Evolutionary conservation across 1,140 invertebrate genomes (phyloP).

Genomic region (Harpegnathos saltator): DNA sequence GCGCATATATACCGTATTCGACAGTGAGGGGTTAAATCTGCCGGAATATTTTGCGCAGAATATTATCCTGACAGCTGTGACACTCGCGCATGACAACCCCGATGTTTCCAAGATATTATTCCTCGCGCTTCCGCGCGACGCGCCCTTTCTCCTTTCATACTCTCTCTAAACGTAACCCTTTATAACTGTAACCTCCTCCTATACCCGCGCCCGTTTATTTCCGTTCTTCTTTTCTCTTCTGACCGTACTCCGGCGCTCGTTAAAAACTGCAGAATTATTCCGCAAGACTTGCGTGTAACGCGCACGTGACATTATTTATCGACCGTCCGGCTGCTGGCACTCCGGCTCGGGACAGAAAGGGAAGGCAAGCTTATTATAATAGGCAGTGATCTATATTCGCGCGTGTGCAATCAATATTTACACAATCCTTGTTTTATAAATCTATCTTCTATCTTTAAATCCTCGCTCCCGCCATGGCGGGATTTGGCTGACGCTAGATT

Average conservation of each 20-base stretch:
- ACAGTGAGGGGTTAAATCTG: conserved; percentile 12
- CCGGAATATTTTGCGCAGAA: conserved; percentile 29
- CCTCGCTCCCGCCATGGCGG: not conserved
- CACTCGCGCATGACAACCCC: conserved; percentile 6
- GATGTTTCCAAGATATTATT: conserved; percentile 45
- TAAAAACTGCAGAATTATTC: conserved; percentile 52
- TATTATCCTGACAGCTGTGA: conserved; percentile 28
- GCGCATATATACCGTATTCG: not conserved
- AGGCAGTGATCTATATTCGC: not conserved
- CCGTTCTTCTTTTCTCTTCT: not conserved
- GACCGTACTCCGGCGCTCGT: not conserved
- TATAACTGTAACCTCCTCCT: too few species aligned
- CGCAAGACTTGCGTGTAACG: conserved; percentile 49
- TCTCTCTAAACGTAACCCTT: not conserved
- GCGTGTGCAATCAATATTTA: conserved; percentile 16
- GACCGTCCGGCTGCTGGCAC: conserved; percentile 6
- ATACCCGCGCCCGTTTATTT: not conserved
- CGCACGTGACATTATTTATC: conserved; percentile 55
- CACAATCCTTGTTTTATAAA: not conserved
- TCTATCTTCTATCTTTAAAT: not conserved
- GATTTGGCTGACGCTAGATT: conserved; percentile 14
- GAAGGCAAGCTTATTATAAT: conserved; percentile 34
- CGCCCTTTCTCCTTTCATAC: not conserved
- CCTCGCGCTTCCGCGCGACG: not conserved
- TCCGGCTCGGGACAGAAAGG: not conserved